These are phyloP conservation scores for Caenorhabditis sp. DNA, from an alignment of 2,888 invertebrate species.

Conservation along the genomic window DNA sequence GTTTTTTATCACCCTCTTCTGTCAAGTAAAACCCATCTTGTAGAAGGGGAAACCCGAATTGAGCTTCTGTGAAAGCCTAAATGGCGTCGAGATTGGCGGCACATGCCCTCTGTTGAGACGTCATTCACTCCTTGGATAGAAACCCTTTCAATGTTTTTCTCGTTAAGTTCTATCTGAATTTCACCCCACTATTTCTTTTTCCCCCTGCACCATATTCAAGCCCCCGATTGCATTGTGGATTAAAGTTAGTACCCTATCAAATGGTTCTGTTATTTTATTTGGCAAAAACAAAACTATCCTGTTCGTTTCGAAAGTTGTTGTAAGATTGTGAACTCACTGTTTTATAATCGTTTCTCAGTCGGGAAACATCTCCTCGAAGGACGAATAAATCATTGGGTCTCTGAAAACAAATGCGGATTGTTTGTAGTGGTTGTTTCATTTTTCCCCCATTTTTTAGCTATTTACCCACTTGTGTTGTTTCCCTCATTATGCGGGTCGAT, in stretches of 20 bases:
- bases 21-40: constrained; percentile 42
- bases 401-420: background rate
- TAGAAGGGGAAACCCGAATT: constrained; percentile 16
- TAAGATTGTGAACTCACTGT: constrained; percentile 25
- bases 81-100: background rate
- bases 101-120: background rate
- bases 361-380: constrained; percentile 33
- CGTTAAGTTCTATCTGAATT: background rate
- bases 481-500: constrained; percentile 37
- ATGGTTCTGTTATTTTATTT: constrained; percentile 13
- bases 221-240: background rate
- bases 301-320: constrained; percentile 14
- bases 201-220: constrained; percentile 1
- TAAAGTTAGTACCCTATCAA: constrained; percentile 9
- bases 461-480: constrained; percentile 35
- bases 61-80: constrained; percentile 22
- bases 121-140: background rate
- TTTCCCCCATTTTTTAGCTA: background rate
- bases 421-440: constrained; percentile 14
- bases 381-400: constrained; percentile 35
- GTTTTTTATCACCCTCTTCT: constrained; percentile 30
- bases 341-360: constrained; percentile 20
- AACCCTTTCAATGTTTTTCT: constrained; percentile 3
- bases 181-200: background rate
- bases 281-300: background rate